These are phyloP conservation scores for Coregonus clupeaformis DNA, from an alignment of 2,113 vertebrate genomes.

Conservation along the genomic window DNA sequence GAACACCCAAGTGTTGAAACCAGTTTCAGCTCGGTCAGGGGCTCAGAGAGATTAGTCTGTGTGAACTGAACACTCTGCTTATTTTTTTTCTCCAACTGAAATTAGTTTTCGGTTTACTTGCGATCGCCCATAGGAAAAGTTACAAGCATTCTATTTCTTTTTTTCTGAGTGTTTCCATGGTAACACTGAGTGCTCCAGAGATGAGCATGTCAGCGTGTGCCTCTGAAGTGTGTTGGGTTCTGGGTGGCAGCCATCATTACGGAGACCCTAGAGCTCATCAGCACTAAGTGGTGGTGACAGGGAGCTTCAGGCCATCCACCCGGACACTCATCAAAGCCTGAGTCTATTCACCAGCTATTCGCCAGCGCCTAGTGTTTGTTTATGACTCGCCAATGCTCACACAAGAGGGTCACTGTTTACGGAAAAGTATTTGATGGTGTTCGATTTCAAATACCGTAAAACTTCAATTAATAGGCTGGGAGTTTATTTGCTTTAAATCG, in stretches of 20 bases:
- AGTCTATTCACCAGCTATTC: background rate
- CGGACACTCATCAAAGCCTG: background rate
- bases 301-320: background rate
- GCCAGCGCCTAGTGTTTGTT: background rate
- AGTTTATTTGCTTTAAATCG: no score
- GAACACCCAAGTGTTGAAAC: constrained; percentile 34
- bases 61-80: no score
- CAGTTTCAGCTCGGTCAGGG: background rate
- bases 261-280: background rate
- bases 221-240: background rate
- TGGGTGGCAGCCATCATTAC: background rate
- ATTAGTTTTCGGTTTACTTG: no score
- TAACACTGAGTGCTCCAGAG: no score
- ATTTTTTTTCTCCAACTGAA: no score
- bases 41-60: constrained; percentile 6
- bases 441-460: background rate
- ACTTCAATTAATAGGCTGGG: no score
- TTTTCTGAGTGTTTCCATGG: background rate
- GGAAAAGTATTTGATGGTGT: background rate
- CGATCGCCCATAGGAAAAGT: no score
- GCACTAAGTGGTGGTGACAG: background rate
- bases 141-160: background rate
- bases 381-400: background rate
- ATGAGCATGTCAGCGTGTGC: background rate
- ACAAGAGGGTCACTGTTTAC: no score